These are phyloP conservation scores for Rallus crepitans DNA, from an alignment of 2,797 vertebrate genomes.

Conservation along the genomic window DNA sequence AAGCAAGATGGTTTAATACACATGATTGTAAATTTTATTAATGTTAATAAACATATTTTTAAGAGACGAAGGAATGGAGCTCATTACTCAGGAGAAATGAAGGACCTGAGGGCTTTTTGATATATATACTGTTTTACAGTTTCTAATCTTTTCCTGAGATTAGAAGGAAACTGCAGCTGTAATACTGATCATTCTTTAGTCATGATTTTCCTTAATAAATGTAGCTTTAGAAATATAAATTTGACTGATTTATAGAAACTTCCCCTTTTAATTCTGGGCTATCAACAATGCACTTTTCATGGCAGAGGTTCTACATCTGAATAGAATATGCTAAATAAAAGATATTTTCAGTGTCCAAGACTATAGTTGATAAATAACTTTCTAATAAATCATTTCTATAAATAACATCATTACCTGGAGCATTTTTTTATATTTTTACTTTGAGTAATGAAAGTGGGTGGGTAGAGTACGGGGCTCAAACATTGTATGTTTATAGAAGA, in stretches of 20 bases:
- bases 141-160: slow-evolving; percentile 22
- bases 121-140: slow-evolving; percentile 20
- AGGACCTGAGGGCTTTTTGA: slow-evolving; percentile 14
- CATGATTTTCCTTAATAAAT: slow-evolving; percentile 26
- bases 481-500: background rate
- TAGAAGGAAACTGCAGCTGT: background rate
- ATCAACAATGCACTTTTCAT: background rate
- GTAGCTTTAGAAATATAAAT: background rate
- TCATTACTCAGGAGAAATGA: slow-evolving; percentile 22
- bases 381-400: background rate
- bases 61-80: background rate
- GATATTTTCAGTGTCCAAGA: background rate
- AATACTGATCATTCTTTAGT: background rate
- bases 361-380: background rate
- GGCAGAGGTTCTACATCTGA: background rate
- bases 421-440: background rate
- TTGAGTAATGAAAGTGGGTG: background rate
- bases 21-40: slow-evolving; percentile 15
- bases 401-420: background rate
- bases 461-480: background rate
- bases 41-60: slow-evolving; percentile 30
- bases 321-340: background rate
- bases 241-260: slow-evolving; percentile 30
- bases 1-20: background rate
- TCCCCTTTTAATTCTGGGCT: background rate